Evolutionary conservation across 2,113 vertebrate genomes (phyloP).

Genomic region (Tragelaphus scriptus): DNA sequence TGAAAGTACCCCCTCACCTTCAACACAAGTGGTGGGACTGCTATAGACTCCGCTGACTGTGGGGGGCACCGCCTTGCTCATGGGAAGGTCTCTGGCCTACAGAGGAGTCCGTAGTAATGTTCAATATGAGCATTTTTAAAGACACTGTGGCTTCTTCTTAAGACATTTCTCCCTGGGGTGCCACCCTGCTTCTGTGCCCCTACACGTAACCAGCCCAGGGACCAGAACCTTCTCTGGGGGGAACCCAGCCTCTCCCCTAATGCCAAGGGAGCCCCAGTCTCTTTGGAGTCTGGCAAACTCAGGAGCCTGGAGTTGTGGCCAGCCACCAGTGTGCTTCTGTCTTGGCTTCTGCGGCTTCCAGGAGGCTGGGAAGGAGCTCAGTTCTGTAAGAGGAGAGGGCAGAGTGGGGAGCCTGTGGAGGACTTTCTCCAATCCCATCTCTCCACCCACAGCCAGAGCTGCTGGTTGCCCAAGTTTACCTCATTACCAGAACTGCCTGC

Average conservation of each 20-base stretch:
- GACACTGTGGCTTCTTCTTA: neutral
- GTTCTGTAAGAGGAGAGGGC: neutral
- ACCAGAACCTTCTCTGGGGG: neutral
- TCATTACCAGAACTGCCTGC: neutral
- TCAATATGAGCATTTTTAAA: neutral
- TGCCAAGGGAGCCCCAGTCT: neutral
- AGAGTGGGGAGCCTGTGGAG: neutral
- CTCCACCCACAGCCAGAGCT: neutral
- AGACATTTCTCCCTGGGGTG: neutral
- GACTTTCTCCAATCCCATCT: neutral
- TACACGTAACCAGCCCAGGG: too few species aligned
- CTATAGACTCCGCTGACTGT: neutral
- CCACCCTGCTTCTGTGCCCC: neutral
- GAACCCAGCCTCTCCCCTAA: neutral
- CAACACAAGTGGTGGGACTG: neutral
- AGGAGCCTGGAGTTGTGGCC: neutral
- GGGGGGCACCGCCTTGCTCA: neutral
- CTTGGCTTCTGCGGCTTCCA: neutral
- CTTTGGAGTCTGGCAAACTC: neutral
- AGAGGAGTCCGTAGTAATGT: neutral
- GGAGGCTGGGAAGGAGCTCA: neutral
- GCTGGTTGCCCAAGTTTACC: neutral
- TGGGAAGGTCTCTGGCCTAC: neutral
- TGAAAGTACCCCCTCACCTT: neutral
- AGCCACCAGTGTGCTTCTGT: fast-evolving